Evolutionary conservation across 2,888 invertebrate species (phyloP), one percentile per base, ranked within the genome.

Genomic region (Caradrina clavipalpis): DNA sequence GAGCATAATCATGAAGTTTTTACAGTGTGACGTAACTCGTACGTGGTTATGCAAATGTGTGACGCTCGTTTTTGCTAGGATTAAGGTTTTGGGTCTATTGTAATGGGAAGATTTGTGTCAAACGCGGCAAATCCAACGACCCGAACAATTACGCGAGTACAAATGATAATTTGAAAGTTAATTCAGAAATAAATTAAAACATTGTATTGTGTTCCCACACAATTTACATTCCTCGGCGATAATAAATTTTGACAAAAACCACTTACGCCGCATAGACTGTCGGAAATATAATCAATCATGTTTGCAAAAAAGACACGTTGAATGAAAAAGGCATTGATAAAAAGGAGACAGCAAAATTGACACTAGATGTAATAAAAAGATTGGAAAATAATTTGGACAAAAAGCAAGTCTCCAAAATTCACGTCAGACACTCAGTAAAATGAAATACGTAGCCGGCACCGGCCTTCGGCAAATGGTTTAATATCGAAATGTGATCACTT

Each of bases 401-500:
- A 95, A 94, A 94, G 91, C 92, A 92, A 95, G 94, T 93, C 93
- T 93, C 93, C 91, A 91, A 94, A 94, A 93, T 93, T 95, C 94
- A 92, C 92, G 92, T 93, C 95, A 92, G 92, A 95, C 95, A 96
- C 95, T 96, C 95, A 95, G 95, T 95, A 92, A 95, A 96, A 96
- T 96, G 96, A 96, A 95, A 96, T 95, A 95, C 95, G 95, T 93
- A 93, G 93, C 93, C 93, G 90, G 93, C 91, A 92, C 94, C 89
- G 95, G 94, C 94, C 94, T 94, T 93, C 94, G 92, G 94, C 94
- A 95, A 95, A 95, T 95, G 95, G 95, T 95, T 95, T 95, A 95
- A 96, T 96, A 96, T 95, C 95, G 95, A 95, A 96, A 96, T 95
- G 96, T 95, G 95, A 95, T 96, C 95, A 96, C 95, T 95, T 96